Base-by-base conservation (phyloP, 2,113 vertebrate genomes). In the Callocephalon fimbriatum region DNA sequence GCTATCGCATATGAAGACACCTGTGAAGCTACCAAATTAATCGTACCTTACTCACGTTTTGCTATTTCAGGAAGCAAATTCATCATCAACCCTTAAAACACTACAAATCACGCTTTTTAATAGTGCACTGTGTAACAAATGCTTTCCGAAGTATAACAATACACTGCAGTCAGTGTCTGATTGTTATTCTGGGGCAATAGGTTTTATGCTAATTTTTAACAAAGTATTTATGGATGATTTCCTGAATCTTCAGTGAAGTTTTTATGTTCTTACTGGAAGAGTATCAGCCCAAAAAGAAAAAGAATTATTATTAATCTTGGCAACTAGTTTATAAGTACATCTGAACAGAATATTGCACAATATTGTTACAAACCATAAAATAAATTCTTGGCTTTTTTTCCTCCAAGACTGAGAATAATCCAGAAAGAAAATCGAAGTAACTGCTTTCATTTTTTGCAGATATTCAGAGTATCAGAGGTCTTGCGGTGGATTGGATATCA, bases 401-500 rank as follows among this genome's bases (percentile, higher is more conserved):
- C 44, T 47, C 48, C 51, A 22, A 94, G 32, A 92, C 45, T 79
- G 72, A 94, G 47, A 83, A 70, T 54, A 96, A 77, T 50, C 71
- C 76, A 54, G 48, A 79, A 56, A 82, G 9, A 40, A 67, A 75
- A 90, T 75, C 32, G 44, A 94, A 94, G 67, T 2, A 84, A 92
- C n/a, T 96, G 56, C 53, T 97, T 96, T 97, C 62, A 65, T 62
- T 58, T 93, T 95, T 96, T 98, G 47, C 98, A 99, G 99, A 99
- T 97, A 99, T 99, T 90, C 99, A 99, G 93, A 99, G 99, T 97
- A 99, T 99, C 96, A 98, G 99, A 75, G 99, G 99, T 85, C 98
- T 99, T 88, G 99, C 99, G 63, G 98, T 99, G 87, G 99, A 99
- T 92, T 99, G 99, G 99, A 97, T 99, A 91, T 99, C 99, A 29